Conservation (phyloP, 1,140 invertebrate genomes). For the Whitmania pigra region DNA sequence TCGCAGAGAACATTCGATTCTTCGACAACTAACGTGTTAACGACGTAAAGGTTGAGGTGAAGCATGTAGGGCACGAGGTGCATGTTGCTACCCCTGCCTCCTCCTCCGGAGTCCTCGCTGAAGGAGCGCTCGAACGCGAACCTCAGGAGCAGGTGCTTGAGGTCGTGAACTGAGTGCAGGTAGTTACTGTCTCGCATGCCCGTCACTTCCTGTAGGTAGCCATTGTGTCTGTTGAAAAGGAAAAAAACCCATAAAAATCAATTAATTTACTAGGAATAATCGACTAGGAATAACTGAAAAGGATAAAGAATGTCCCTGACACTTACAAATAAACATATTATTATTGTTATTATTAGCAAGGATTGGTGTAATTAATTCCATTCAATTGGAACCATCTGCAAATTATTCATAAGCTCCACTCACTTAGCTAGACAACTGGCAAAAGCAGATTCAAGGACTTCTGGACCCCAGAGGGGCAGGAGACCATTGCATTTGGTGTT, state of each 20-base stretch:
- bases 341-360: too few relatives aligned
- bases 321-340: too few relatives aligned
- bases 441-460: conserved; percentile 85
- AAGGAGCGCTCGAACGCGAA: conserved; percentile 89
- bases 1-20: background rate
- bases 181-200: conserved; percentile 40
- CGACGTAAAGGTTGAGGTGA: conserved; percentile 86
- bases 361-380: too few relatives aligned
- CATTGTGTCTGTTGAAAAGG: conserved; percentile 42
- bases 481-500: conserved; percentile 94
- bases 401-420: too few relatives aligned
- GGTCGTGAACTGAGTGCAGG: conserved; percentile 72
- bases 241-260: background rate
- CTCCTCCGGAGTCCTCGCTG: conserved; percentile 82
- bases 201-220: conserved; percentile 43
- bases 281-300: too few relatives aligned
- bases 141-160: conserved; percentile 74
- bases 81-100: conserved; percentile 93
- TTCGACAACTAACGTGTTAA: conserved; percentile 65
- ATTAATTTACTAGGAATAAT: too few relatives aligned
- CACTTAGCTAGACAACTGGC: conserved; percentile 77
- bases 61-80: conserved; percentile 85
- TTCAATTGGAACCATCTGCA: too few relatives aligned
- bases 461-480: conserved; percentile 85
- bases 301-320: too few relatives aligned